phyloP scores from a whole-genome alignment of 92 coral and sea anemone genomes.

The Palythoa heliodiscus region DNA sequence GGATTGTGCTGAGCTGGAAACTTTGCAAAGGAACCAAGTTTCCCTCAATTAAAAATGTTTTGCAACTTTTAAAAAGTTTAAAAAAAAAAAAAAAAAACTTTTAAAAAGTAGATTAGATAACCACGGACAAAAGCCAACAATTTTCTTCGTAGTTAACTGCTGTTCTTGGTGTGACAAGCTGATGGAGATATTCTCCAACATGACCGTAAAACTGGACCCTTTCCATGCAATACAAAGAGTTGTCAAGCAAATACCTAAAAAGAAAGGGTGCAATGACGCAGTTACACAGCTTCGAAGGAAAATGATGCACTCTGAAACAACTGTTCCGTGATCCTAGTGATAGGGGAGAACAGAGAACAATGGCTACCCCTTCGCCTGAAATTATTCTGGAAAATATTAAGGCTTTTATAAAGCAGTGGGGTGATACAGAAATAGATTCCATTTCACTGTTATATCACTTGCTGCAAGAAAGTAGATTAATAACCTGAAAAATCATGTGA shows the following conservation, averaged over 20 bases:
- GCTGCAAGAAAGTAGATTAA: slow-evolving; percentile 45
- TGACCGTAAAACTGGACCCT: slow-evolving; percentile 7
- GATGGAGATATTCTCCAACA: neutral
- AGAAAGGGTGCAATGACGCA: slow-evolving; percentile 30
- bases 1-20: slow-evolving; percentile 41
- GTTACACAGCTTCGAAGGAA: slow-evolving; percentile 28
- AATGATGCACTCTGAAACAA: slow-evolving; percentile 28
- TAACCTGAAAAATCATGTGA: slow-evolving; percentile 46
- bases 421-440: slow-evolving; percentile 35
- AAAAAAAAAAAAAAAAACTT: no score
- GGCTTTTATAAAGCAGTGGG: slow-evolving; percentile 52
- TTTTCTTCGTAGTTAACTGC: slow-evolving; percentile 2
- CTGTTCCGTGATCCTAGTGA: slow-evolving; percentile 54
- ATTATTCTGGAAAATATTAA: slow-evolving; percentile 40
- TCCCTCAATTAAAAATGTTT: no score
- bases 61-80: neutral
- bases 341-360: slow-evolving; percentile 38
- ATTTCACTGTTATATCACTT: slow-evolving; percentile 27
- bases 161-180: slow-evolving; percentile 21
- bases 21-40: slow-evolving; percentile 53
- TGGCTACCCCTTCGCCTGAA: slow-evolving; percentile 45
- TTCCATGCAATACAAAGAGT: slow-evolving; percentile 28
- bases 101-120: slow-evolving; percentile 21
- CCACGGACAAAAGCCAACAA: neutral
- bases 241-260: slow-evolving; percentile 37